Conservation (phyloP, 2,797 vertebrate species). For the Platyrinchus mystaceus region DNA sequence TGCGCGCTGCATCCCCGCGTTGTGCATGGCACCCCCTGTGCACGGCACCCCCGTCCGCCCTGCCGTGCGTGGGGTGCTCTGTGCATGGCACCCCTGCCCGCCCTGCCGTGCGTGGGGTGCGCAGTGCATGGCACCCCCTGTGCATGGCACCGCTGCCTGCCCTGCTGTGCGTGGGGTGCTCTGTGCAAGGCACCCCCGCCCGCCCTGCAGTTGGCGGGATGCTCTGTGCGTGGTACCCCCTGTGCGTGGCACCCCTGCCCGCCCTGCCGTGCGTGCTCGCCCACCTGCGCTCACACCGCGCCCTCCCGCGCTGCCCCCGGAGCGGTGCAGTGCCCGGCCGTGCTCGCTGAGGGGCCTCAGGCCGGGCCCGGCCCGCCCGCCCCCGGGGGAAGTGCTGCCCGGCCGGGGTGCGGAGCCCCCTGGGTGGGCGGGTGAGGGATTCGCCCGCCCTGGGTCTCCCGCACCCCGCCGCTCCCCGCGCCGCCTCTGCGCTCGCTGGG, state of each 20-base stretch:
- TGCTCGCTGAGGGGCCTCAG: not conserved
- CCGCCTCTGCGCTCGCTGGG: not conserved
- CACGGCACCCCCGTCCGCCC: not conserved
- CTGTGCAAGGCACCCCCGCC: not conserved
- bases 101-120: not conserved
- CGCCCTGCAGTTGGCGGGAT: no score
- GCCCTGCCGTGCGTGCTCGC: not conserved
- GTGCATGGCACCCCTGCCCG: not conserved
- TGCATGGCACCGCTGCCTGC: not conserved
- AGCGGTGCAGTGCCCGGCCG: not conserved
- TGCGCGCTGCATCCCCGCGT: not conserved
- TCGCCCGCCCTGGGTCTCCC: no score
- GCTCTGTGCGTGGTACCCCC: not conserved
- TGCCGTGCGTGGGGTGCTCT: not conserved
- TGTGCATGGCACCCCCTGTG: not conserved
- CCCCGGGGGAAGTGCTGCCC: not conserved
- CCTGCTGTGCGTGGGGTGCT: not conserved
- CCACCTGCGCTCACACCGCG: not conserved
- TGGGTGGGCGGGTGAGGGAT: not conserved
- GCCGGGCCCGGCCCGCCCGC: not conserved
- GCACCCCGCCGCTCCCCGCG: not conserved
- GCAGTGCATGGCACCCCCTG: not conserved
- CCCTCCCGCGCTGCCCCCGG: not conserved
- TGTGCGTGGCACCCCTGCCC: not conserved
- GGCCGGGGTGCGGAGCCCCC: not conserved